phyloP scores from a whole-genome alignment of 2,113 vertebrate species.

The Xiphophorus couchianus region DNA sequence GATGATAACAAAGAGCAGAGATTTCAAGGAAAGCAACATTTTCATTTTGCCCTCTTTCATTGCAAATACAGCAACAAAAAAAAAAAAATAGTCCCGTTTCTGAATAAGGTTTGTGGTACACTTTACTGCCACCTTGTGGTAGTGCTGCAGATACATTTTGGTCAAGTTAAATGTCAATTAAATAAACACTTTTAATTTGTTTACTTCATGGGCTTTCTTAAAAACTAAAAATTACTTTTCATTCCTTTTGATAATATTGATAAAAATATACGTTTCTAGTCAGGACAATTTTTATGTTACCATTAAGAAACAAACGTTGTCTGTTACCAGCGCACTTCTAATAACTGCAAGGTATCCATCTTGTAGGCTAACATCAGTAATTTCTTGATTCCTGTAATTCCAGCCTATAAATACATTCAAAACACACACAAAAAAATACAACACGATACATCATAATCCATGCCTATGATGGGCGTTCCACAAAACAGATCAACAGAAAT shows the following conservation, averaged over 20 bases:
- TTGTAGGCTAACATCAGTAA: not conserved
- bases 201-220: not conserved
- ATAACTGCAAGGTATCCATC: not conserved
- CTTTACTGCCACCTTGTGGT: not conserved
- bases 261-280: not conserved
- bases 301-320: not conserved
- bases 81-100: no score
- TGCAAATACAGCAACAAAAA: no score
- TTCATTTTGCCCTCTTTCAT: no score
- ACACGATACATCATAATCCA: conserved; percentile 33
- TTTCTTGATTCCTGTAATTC: not conserved
- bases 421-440: conserved; percentile 8
- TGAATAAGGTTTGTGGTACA: not conserved
- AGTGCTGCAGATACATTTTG: not conserved
- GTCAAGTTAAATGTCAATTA: not conserved
- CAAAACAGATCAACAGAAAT: conserved; percentile 40
- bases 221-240: not conserved
- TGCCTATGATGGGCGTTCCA: conserved; percentile 45
- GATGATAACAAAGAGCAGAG: no score
- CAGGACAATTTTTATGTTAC: not conserved
- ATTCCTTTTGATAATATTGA: not conserved
- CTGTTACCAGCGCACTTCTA: not conserved
- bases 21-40: no score
- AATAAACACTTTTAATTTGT: not conserved
- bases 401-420: conserved; percentile 2